Evolutionary conservation across 2,888 invertebrate species (phyloP), one percentile per base, ranked within the genome.

Genomic region (Orthosia cruda): DNA sequence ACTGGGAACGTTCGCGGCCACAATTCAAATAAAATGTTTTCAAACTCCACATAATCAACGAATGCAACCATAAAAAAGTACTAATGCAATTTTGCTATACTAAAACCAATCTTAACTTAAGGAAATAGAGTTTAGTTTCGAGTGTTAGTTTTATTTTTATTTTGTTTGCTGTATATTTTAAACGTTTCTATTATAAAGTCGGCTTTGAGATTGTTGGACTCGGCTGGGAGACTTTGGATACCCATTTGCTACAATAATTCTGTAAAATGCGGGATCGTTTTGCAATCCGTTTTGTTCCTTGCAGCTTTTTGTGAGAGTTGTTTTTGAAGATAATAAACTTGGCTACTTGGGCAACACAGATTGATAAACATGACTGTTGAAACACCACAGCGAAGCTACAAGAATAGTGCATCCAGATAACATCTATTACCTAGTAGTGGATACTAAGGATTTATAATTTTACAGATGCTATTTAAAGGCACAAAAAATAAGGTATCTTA

Each of bases 1-100:
- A 69, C 69, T 85, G 52, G 52, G 32, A 77, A 64, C 75, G 65
- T 78, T 72, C 65, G 72, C 68, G 61, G 64, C 55, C 85, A 71
- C 86, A 83, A 74, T 87, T 83, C 68, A 81, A 87, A 86, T 81
- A 84, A 85, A 84, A 83, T 85, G 81, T 84, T 85, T 78, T 72
- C 26, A 81, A 86, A 81, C 72, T 83, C 67, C 20, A 65, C 75
- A 76, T 83, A 69, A 77, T 74, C 66, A 74, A 67, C 71, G 32
- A 55, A 72, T 77, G 82, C 77, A 81, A 59, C 71, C 40, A 45
- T 81, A 70, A 73, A 81, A 26, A 76, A 67, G 55, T 71, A 77
- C 72, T 32, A 61, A 62, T 72, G 81, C 70, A 73, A 49, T 67
- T 63, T 52, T 59, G 52, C 26, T 58, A n/a, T 20, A n/a, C 15